These are phyloP conservation scores for Platycercus adscitus DNA, from an alignment of 2,113 vertebrate genomes.

Conservation along the genomic window DNA sequence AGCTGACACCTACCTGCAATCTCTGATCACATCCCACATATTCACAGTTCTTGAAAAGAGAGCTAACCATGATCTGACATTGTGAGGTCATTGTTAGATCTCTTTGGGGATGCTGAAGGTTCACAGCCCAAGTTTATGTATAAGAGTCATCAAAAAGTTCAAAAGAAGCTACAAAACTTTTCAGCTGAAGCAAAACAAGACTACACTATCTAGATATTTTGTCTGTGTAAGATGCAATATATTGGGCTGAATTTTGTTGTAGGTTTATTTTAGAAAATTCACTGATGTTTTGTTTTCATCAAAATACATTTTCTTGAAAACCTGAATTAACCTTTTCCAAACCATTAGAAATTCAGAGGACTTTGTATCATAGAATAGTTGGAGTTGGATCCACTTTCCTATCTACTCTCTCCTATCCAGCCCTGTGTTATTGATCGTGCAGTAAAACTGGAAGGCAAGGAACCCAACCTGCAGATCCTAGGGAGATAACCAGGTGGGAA, in stretches of 20 bases:
- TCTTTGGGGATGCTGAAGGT: neutral
- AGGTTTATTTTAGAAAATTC: neutral
- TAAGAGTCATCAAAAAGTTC: neutral
- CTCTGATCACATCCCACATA: accelerated
- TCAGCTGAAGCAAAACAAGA: neutral
- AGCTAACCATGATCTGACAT: accelerated
- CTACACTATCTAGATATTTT: neutral
- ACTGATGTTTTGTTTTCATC: neutral
- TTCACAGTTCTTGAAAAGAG: no score
- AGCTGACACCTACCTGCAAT: neutral
- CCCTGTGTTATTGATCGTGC: accelerated
- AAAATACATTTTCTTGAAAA: neutral
- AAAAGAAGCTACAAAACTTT: neutral
- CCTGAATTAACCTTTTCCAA: neutral
- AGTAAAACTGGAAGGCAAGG: neutral
- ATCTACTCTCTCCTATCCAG: neutral
- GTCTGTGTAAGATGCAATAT: neutral
- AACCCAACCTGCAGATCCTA: neutral
- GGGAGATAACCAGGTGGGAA: neutral
- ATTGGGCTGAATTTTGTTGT: neutral
- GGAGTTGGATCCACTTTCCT: no score
- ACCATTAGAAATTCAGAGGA: neutral
- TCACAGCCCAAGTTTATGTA: neutral
- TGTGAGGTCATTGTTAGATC: neutral
- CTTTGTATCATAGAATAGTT: neutral